Conservation (phyloP, 2,797 vertebrate species). For the Danio jaintianensis region DNA sequence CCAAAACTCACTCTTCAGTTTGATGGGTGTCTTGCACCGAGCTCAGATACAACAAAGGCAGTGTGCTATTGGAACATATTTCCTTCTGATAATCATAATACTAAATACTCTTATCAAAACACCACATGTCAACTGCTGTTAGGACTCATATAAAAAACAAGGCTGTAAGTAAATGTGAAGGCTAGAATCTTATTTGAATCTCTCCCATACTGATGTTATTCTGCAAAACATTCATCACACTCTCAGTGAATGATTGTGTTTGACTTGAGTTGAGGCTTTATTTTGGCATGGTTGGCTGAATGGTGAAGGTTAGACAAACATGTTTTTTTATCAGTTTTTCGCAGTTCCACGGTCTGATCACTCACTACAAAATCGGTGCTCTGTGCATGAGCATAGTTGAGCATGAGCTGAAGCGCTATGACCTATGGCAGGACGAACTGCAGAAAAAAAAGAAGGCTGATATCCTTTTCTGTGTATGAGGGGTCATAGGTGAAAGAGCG, state of each 20-base stretch:
- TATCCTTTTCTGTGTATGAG: constrained; percentile 83
- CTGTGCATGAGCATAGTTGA: constrained; percentile 95
- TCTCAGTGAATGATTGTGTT: constrained; percentile 58
- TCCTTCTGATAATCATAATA: constrained; percentile 64
- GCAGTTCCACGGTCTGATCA: constrained; percentile 92
- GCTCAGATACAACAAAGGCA: constrained; percentile 56
- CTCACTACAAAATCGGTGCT: constrained; percentile 93
- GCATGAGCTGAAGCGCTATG: constrained; percentile 92
- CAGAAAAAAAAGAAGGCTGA: constrained; percentile 93
- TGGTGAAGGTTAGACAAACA: constrained; percentile 22
- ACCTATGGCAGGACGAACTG: constrained; percentile 94
- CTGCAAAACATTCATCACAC: constrained; percentile 69
- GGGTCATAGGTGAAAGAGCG: constrained; percentile 24
- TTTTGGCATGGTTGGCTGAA: constrained; percentile 62
- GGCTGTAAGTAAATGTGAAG: constrained; percentile 62
- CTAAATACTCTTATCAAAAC: constrained; percentile 67
- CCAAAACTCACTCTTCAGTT: constrained; percentile 56
- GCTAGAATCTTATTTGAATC: constrained; percentile 67
- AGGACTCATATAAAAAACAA: constrained; percentile 61
- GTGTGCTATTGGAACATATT: constrained; percentile 55
- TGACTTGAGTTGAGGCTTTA: constrained; percentile 66
- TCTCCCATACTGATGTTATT: constrained; percentile 62
- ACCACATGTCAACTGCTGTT: constrained; percentile 72
- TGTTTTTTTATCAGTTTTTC: constrained; percentile 83
- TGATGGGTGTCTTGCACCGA: constrained; percentile 26